These are phyloP conservation scores for Oceanodroma tethys DNA, from an alignment of 2,113 vertebrate genomes.

Conservation along the genomic window DNA sequence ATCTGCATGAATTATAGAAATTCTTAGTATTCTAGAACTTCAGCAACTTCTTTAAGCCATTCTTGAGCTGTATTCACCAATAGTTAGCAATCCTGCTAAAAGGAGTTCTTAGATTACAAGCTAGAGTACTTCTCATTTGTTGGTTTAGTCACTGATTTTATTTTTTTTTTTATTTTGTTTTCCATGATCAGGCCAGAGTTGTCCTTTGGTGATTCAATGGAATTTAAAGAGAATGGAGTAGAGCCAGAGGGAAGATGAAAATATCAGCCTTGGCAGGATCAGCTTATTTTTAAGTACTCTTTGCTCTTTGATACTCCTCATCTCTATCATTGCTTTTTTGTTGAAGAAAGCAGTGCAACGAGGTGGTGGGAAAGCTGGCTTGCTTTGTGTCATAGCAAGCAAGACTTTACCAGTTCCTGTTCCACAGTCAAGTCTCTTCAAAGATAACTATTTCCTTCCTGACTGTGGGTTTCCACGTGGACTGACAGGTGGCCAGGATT, in stretches of 20 bases:
- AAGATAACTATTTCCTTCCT: neutral
- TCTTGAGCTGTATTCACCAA: neutral
- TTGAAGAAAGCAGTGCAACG: neutral
- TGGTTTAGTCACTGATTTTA: neutral
- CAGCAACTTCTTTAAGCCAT: neutral
- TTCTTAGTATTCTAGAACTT: neutral
- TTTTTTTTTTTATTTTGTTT: neutral
- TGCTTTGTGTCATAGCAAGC: neutral
- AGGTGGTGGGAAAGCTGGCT: neutral
- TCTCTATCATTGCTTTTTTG: neutral
- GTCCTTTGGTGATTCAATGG: neutral
- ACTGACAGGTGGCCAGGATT: neutral
- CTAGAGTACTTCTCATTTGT: neutral
- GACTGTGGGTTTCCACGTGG: neutral
- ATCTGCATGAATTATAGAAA: neutral
- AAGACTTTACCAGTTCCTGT: neutral
- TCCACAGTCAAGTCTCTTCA: neutral
- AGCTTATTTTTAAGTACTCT: neutral
- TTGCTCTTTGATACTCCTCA: neutral
- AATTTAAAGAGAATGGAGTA: constrained; percentile 2
- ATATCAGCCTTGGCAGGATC: neutral
- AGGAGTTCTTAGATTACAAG: neutral
- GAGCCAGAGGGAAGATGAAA: neutral
- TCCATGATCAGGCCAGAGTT: neutral
- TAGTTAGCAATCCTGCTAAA: neutral